Conservation (phyloP, 2,113 vertebrate genomes). For the Neodontobutis hainanensis region DNA sequence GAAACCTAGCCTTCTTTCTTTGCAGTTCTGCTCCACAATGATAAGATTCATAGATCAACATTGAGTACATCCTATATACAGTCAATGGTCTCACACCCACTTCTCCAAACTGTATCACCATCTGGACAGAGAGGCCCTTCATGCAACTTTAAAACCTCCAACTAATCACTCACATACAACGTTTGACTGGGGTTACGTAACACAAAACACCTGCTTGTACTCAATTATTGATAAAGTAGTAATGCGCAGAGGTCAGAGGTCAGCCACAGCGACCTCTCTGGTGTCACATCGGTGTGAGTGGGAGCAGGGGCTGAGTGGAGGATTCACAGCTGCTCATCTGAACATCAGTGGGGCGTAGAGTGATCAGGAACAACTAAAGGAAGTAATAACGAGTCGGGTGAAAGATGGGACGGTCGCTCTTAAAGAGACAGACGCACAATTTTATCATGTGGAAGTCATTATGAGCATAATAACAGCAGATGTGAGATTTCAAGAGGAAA, state of each 20-base stretch:
- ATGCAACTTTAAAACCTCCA: not conserved
- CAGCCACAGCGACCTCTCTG: not conserved
- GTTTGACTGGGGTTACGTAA: not conserved
- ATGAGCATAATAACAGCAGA: not conserved
- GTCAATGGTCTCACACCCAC: too few species aligned
- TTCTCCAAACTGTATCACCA: not conserved
- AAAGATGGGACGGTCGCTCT: not conserved
- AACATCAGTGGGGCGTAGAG: slow-evolving; percentile 16
- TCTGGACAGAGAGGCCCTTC: not conserved
- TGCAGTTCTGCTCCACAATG: too few species aligned
- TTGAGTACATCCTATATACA: too few species aligned
- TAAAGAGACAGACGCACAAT: slow-evolving; percentile 6
- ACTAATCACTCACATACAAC: not conserved
- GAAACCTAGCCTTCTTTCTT: too few species aligned
- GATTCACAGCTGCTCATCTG: slow-evolving; percentile 48
- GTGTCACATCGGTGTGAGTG: slow-evolving; percentile 9
- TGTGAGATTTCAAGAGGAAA: not conserved
- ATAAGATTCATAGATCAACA: too few species aligned
- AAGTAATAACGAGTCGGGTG: not conserved
- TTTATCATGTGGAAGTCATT: not conserved
- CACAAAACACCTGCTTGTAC: slow-evolving; percentile 34
- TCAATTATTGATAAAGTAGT: slow-evolving; percentile 43
- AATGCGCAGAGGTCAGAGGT: slow-evolving; percentile 37
- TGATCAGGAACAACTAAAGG: slow-evolving; percentile 8
- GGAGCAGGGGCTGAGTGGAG: slow-evolving; percentile 13